phyloP scores from a whole-genome alignment of 1,140 invertebrate genomes.

The Thaumetopoea pityocampa region DNA sequence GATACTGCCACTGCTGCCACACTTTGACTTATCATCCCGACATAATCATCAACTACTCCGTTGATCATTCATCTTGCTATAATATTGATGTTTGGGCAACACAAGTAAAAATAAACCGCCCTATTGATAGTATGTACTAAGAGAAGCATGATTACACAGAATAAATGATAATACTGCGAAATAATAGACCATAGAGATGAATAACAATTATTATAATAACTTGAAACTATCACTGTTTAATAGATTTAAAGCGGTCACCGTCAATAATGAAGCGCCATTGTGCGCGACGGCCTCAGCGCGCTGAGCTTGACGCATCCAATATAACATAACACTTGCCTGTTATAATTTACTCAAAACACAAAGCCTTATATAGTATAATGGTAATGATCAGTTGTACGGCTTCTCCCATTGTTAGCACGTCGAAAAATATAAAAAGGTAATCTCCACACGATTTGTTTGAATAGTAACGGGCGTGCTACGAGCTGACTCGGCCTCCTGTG shows the following conservation, averaged over 20 bases:
- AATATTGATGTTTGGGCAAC: no score
- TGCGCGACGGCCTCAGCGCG: conserved; percentile 33
- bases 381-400: conserved; percentile 69
- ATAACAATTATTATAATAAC: conserved; percentile 35
- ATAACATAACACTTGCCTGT: conserved; percentile 62
- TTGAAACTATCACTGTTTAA: conserved; percentile 32
- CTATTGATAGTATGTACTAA: conserved; percentile 19
- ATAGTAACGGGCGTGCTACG: conserved; percentile 57
- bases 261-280: conserved; percentile 65
- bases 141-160: conserved; percentile 5
- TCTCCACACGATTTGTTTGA: conserved; percentile 65
- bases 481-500: conserved; percentile 37
- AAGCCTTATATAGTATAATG: conserved; percentile 71
- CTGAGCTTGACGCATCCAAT: conserved; percentile 46
- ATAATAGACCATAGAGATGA: conserved; percentile 10
- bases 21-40: no score
- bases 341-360: conserved; percentile 76
- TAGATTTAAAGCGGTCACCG: conserved; percentile 60
- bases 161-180: no score
- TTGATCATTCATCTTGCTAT: no score
- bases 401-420: conserved; percentile 67
- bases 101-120: conserved; percentile 35
- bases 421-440: conserved; percentile 58
- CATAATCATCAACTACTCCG: no score
- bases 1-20: no score